Conservation (phyloP, 2,113 vertebrate species). For the Myodes glareolus region DNA sequence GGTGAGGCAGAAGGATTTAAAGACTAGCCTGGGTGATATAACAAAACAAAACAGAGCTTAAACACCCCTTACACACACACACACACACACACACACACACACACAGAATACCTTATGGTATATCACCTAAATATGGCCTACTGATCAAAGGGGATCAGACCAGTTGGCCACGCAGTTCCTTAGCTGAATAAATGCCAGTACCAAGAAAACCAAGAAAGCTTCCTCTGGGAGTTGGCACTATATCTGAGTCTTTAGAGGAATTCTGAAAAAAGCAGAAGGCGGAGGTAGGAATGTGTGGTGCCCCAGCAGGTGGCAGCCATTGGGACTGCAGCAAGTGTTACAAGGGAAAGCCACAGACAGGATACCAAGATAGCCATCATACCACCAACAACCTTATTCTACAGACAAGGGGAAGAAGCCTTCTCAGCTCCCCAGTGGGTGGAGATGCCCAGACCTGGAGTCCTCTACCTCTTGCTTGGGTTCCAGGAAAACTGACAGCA, state of each 20-base stretch:
- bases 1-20: not conserved
- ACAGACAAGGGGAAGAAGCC: not conserved
- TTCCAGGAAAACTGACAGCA: not conserved
- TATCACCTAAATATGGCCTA: not conserved
- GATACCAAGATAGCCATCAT: not conserved
- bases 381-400: not conserved
- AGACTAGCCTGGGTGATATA: not conserved
- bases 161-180: not conserved
- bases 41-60: not conserved
- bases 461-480: not conserved
- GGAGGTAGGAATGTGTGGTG: not conserved
- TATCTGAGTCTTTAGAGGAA: slow-evolving; percentile 15
- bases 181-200: not conserved
- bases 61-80: not conserved
- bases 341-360: not conserved
- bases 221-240: not conserved
- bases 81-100: no score
- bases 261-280: not conserved
- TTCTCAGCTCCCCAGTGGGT: not conserved
- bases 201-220: not conserved
- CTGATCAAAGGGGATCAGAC: not conserved
- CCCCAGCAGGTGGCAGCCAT: not conserved
- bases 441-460: not conserved
- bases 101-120: not conserved
- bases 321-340: not conserved